Evolutionary conservation across 1,140 invertebrate species (phyloP), one percentile per base, ranked within the genome.

Genomic region (Euglossa dilemma): DNA sequence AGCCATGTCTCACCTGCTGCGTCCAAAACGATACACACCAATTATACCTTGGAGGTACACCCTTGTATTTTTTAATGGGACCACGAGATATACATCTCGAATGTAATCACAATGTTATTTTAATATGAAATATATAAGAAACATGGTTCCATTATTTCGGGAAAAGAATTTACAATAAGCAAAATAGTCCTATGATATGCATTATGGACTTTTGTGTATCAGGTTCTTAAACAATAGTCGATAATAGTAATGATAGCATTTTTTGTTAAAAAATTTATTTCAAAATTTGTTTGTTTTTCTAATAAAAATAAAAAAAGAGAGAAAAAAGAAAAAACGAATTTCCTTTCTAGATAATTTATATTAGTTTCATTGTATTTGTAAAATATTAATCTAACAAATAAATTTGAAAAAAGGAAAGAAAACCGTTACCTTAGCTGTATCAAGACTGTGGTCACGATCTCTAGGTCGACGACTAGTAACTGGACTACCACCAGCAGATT

Each of bases 1-100:
- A 96, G 92, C 95, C 96, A 94, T 96, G 96, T 94, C 96, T 96
- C 93, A 96, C 96, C 96, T 96, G 95, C 93, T 94, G 93, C 93
- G 93, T 94, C 92, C 93, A 94, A 93, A 94, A 94, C 89, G 91
- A 92, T 90, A 94, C 80, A 92, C 84, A 91, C 90, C 90, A 90
- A 93, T 94, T 94, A 92, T 89, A 93, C 85, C 47, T 64, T 76
- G 12, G 25, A 64, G 14, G 75, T 50, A 73, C 23, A 83, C 56
- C 56, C 61, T 85, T 82, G n/a, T 57, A 14, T 67, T 67, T 61
- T 72, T 74, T 75, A 36, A 66, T 56, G 47, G 54, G 5, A 45
- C 73, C 36, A 78, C 54, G 47, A 80, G 56, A 66, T 82, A 57
- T 66, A 66, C 43, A 54, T 52, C 63, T 66, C 45, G 77, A 12